Evolutionary conservation across 2,113 vertebrate genomes (phyloP), one percentile per base, ranked within the genome.

Genomic region (Enhydra lutris): DNA sequence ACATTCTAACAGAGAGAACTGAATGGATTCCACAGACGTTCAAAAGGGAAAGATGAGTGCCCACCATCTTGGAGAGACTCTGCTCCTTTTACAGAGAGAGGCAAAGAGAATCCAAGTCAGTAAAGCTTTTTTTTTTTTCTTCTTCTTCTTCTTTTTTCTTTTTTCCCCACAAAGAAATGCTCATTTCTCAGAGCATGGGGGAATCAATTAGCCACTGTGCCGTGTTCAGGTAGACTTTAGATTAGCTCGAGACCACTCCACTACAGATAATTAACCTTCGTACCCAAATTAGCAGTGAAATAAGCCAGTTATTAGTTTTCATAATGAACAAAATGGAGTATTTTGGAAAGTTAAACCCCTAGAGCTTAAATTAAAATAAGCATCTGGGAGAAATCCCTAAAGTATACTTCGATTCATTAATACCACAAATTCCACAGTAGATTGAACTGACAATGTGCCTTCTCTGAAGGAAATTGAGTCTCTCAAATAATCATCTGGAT

Each of bases 311-410:
- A 99, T 99, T 99, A 99, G 98, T 99, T 99, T 99, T 98, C 97
- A 98, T 98, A 99, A 99, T 99, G 98, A 99, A 98, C 97, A 98
- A 98, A 98, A 99, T 98, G 99, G 98, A 98, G 98, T 99, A 98
- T 98, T 99, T 99, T 98, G 98, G 98, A 98, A 98, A 98, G 98
- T 99, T 98, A 99, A 99, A 98, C 98, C 98, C 98, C 98, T 98
- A 98, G 98, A 99, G 99, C 98, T 99, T 99, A 99, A 99, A 99
- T 99, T 99, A 99, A 99, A 99, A 99, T 98, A 99, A 98, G 99
- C 98, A 99, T 98, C 98, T 98, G 97, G 98, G 98, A 98, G 98
- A 98, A 98, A 98, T 98, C 98, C 98, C 99, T 98, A 79, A 99
- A 98, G 99, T 98, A 98, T 98, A 98, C 98, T 98, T 99, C 98